Conservation (phyloP, 2,113 vertebrate genomes). For the Seriola dumerili region DNA sequence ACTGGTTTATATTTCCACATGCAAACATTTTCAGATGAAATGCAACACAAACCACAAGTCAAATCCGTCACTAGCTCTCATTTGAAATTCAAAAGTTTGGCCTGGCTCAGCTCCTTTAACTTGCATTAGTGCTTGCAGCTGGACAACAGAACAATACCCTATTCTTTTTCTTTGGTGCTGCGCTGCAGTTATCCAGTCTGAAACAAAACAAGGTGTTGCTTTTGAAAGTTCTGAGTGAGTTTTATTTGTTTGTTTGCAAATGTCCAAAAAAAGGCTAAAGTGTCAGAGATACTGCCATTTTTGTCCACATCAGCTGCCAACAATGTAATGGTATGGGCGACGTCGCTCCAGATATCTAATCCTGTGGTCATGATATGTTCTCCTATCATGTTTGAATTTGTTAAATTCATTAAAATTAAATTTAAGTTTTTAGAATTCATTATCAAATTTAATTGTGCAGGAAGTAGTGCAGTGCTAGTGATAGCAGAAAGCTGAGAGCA, state of each 20-base stretch:
- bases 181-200: neutral
- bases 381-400: neutral
- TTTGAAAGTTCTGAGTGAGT: neutral
- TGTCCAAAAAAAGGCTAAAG: neutral
- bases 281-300: neutral
- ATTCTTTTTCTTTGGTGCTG: neutral
- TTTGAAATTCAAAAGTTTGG: slow-evolving; percentile 33
- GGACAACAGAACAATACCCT: slow-evolving; percentile 5
- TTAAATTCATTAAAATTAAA: neutral
- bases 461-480: neutral
- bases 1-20: neutral
- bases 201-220: neutral
- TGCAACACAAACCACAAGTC: slow-evolving; percentile 13
- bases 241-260: neutral
- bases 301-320: neutral
- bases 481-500: neutral
- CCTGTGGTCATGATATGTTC: neutral
- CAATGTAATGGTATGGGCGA: neutral
- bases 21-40: slow-evolving; percentile 24
- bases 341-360: neutral
- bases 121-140: neutral
- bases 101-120: neutral
- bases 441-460: neutral
- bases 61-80: slow-evolving; percentile 17
- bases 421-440: neutral